These are phyloP conservation scores for Mormyrus hasselquistii DNA, from an alignment of 2,797 vertebrate species.

Conservation along the genomic window DNA sequence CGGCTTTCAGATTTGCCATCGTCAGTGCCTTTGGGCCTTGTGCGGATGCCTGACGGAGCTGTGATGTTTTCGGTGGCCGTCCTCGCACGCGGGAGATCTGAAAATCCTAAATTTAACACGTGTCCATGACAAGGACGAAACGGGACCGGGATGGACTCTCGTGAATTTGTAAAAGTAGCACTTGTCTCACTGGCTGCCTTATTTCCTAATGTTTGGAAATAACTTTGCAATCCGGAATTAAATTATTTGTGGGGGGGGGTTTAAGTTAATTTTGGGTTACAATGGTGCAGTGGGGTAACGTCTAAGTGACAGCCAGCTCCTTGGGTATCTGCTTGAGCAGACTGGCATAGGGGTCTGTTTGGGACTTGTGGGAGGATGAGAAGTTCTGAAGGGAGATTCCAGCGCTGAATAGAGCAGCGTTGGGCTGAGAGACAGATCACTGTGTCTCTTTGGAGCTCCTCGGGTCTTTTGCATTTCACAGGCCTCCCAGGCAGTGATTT, in stretches of 20 bases:
- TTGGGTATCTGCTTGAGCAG: neutral
- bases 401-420: neutral
- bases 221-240: neutral
- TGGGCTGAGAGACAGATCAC: neutral
- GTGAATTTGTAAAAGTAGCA: neutral
- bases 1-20: neutral
- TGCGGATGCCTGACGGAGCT: neutral
- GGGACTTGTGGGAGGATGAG: neutral
- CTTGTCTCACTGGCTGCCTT: neutral
- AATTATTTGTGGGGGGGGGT: neutral
- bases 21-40: neutral
- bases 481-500: conserved; percentile 2
- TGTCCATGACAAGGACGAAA: neutral
- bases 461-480: neutral
- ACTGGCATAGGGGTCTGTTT: neutral
- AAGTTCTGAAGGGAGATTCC: neutral
- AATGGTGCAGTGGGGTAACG: neutral
- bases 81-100: neutral
- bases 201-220: neutral
- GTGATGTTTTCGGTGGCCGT: neutral
- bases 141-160: neutral
- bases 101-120: neutral
- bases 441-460: neutral
- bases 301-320: neutral
- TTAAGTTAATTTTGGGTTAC: neutral